Percentiles rank a stretch among this genome's conserved stretches.
Evolutionary conservation across 2,113 vertebrate genomes (phyloP).

Genomic region (Gobius niger): DNA sequence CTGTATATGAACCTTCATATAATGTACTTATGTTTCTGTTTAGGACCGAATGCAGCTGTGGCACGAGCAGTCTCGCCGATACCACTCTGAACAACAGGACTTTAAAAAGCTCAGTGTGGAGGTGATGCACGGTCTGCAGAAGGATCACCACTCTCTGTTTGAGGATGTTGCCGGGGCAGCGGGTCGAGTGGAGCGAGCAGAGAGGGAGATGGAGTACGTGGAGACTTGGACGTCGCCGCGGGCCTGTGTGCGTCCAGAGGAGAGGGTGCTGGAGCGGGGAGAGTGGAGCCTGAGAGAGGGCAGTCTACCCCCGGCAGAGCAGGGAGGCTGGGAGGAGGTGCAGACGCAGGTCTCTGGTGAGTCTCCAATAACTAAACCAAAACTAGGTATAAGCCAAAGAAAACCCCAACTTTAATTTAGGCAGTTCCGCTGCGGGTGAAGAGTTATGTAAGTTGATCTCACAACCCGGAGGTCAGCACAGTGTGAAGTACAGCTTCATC

Average conservation of each 20-base stretch:
- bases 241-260: conserved; percentile 83
- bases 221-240: conserved; percentile 85
- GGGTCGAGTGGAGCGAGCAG: conserved; percentile 81
- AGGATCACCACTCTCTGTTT: conserved; percentile 78
- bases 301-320: conserved; percentile 78
- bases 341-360: conserved; percentile 87
- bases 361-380: conserved; percentile 9
- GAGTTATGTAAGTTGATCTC: too few species aligned
- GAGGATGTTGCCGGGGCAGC: conserved; percentile 79
- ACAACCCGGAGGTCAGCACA: too few species aligned
- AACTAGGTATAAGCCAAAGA: too few species aligned
- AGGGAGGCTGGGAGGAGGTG: conserved; percentile 83
- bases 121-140: conserved; percentile 80
- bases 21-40: background rate
- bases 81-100: conserved; percentile 85
- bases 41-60: conserved; percentile 91
- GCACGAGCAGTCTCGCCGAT: conserved; percentile 87
- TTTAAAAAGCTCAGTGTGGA: conserved; percentile 88
- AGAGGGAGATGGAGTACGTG: conserved; percentile 88
- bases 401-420: too few species aligned
- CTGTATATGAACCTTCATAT: too few species aligned
- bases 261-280: conserved; percentile 84
- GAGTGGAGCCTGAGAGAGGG: conserved; percentile 78
- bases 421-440: too few species aligned
- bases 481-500: too few species aligned